Base-by-base conservation (phyloP, 2,797 vertebrate species). In the Lacerta bilineata region DNA sequence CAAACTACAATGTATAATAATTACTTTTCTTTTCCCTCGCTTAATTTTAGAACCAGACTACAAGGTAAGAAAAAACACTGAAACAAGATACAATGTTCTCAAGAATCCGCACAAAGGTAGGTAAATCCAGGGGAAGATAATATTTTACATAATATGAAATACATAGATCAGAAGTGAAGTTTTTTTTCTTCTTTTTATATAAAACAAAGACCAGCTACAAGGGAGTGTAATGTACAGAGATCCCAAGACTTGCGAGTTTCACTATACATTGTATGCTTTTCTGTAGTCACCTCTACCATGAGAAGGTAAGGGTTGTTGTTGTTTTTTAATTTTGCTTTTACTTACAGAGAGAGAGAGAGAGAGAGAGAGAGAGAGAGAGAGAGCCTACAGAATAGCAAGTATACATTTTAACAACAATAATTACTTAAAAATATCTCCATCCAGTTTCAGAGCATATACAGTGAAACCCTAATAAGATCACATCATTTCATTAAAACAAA, bases 221-320 rank as follows among this genome's bases (percentile, higher is more conserved):
- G 95, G 97, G 96, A 96, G 97, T 97, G 97, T 97, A 97, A 98
- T 98, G 98, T 98, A 98, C 98, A 98, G 97, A 98, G 97, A 98
- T 97, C 96, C 96, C 97, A 95, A 95, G 95, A 95, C 97, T 96
- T 96, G 85, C 79, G 83, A 89, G 90, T 86, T 85, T 86, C 91
- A 85, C 87, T 89, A 89, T 86, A 87, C 89, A 88, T 68, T 91
- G 76, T 88, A 81, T 80, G 69, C 91, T 83, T 87, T 86, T 90
- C 91, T 91, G 93, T 87, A 87, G 90, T 82, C 88, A 72, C 88
- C 90, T 87, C 90, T 91, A 92, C 93, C 88, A 4, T 86, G 92
- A 92, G 88, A 93, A 95, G 93, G 93, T 81, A 97, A 97, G 96
- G 95, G 90, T 79, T 79, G 3, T 18, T 79, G 85, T 77, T 71